Percentiles rank a stretch among this genome's conserved stretches.
Conservation (phyloP, 2,888 invertebrate genomes). For the Tortricodes alternella region DNA sequence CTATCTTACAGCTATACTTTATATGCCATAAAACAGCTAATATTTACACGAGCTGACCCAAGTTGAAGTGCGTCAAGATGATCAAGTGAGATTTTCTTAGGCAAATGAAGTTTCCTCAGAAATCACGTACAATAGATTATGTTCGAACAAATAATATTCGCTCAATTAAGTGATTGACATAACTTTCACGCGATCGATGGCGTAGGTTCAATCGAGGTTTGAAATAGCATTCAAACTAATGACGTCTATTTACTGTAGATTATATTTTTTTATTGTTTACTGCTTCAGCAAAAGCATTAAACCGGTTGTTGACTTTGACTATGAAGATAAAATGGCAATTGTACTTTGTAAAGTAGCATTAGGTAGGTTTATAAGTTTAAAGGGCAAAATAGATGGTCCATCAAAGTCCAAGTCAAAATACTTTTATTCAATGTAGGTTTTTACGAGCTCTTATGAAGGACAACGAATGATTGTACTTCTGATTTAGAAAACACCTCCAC, state of each 20-base stretch:
- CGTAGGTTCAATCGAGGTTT: slow-evolving; percentile 4
- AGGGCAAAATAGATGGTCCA: too few relatives aligned
- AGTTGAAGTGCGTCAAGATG: slow-evolving; percentile 1
- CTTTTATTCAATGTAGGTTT: too few relatives aligned
- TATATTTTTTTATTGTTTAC: not conserved
- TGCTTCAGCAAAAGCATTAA: not conserved
- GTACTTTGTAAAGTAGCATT: too few relatives aligned
- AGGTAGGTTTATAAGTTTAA: too few relatives aligned
- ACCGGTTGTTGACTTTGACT: not conserved
- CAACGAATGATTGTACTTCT: too few relatives aligned
- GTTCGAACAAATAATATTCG: not conserved
- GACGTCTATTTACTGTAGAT: not conserved
- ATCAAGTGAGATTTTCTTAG: not conserved
- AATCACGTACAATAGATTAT: slow-evolving; percentile 7
- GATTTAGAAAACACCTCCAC: too few relatives aligned
- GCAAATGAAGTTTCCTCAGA: not conserved
- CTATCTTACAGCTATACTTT: too few relatives aligned
- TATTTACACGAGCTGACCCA: not conserved
- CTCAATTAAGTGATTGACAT: not conserved
- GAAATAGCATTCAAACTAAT: slow-evolving; percentile 1
- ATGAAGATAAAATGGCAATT: too few relatives aligned
- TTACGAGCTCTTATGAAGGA: too few relatives aligned
- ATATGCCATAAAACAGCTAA: not conserved
- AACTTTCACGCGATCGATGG: slow-evolving; percentile 9
- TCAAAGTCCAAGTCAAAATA: too few relatives aligned